Evolutionary conservation across 2,113 vertebrate species (phyloP), one percentile per base, ranked within the genome.

Genomic region (Corythornis madagascariensis): DNA sequence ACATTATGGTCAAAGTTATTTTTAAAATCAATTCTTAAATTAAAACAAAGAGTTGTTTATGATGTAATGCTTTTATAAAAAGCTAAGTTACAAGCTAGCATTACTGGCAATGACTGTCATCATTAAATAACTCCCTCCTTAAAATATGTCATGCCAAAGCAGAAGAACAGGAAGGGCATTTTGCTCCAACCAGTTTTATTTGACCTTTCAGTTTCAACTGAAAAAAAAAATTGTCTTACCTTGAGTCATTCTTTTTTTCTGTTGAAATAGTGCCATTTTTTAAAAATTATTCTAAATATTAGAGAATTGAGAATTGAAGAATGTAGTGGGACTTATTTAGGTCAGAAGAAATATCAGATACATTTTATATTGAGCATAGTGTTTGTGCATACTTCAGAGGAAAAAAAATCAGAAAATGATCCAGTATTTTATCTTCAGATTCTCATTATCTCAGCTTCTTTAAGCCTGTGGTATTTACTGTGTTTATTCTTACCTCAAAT

Each of bases 401-500:
- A 53, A 10, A 91, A 91, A 85, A 57, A 80, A 76, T 35, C 69
- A 85, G 53, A 89, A 94, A 93, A 93, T 16, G 1, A 56, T 64
- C 40, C 40, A 75, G 35, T 76, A 76, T 73, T 93, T 93, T 91
- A 24, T 83, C 60, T 88, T 88, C 31, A 42, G 3, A 53, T 90
- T 69, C 35, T 88, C 16, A 2, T 80, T 77, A 55, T 67, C 45
- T 69, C 80, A 83, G 21, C 17, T 80, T 86, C 15, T 26, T 86
- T 57, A 83, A 86, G 16, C 31, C 21, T 55, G 50, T 80, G 26
- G 40, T 61, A 76, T 83, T 93, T 93, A 74, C 16, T 50, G 11
- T 80, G 83, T 65, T 88, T 93, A 83, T 73, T 80, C 72, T 77
- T 93, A 45, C 26, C 21, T 76, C 47, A 79, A 63, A 86, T 57